Base-by-base conservation (phyloP, 2,797 vertebrate species). In the Chelon auratus region DNA sequence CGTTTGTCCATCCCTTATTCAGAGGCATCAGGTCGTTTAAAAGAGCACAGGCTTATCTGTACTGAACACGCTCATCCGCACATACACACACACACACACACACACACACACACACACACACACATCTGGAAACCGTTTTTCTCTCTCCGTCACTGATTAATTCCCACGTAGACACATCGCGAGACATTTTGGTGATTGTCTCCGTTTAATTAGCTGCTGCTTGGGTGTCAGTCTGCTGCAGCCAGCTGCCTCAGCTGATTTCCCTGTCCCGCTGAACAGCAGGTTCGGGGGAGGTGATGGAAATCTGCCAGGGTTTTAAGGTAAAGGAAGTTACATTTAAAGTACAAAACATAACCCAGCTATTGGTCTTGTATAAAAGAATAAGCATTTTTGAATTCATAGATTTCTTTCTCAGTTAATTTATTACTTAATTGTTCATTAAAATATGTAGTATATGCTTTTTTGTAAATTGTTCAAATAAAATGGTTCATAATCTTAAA, bases 201-300 rank as follows among this genome's bases (percentile, higher is more conserved):
- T 59, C 66, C 0, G 18, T 69, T 68, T 80, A 66, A 84, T 80
- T 72, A 62, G 75, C 74, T 61, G 54, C 54, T 75, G 0, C 59
- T 80, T 4, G 26, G 20, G 52, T 52, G 11, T 33, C 30, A 33
- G 24, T 60, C 40, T 18, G 39, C 62, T 62, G 52, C 69, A 74
- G 63, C 57, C 64, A 43, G 58, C 55, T 63, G 63, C 53, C 60
- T 62, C 63, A 39, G 51, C 42, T 60, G 62, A 48, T 65, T 54
- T 15, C 50, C 62, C 33, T 51, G 58, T 14, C 47, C 51, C 55
- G 67, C 3, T 55, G 55, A 73, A 45, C 78, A 84, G 78, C 68
- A 60, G 80, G 64, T 51, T 74, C 3, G 24, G 61, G 55, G 73
- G 63, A 81, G 75, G 60, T 62, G 62, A 42, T 60, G 61, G 71